Evolutionary conservation across 2,113 vertebrate genomes (phyloP), one percentile per base, ranked within the genome.

Genomic region (Diadophis punctatus): DNA sequence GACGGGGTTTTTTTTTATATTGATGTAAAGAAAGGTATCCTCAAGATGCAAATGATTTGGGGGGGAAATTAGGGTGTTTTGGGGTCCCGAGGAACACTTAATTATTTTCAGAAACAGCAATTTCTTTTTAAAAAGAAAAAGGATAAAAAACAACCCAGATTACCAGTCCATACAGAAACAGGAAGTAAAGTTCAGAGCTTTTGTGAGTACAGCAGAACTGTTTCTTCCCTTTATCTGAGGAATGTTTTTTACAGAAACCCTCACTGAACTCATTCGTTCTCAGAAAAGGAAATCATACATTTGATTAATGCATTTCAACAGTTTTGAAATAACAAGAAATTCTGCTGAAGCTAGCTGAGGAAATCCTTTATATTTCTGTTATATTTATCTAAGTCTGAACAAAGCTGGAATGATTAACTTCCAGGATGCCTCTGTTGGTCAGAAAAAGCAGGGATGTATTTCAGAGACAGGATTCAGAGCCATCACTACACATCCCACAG

Each of bases 251-350:
- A 95, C 55, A 94, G 93, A 90, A 92, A 94, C 91, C 93, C 90
- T 93, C 16, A 46, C 94, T 93, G 92, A 92, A 92, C 85, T 94
- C 94, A 93, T 89, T 51, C 87, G 34, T 95, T 96, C 93, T 92
- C 93, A 94, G 90, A 90, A 93, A 92, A 96, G 94, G 94, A 91
- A 91, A 96, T 95, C 92, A 94, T 46, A 89, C 88, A 25, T 91
- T 94, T 51, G 23, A 63, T 39, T 88, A 88, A 87, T 87, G n/a
- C n/a, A 68, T 56, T 80, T 80, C 34, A 80, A 80, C 68, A 23
- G 34, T 86, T 86, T 48, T 91, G 53, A 91, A 86, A 25, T 4
- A 60, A 53, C 49, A 80, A 86, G 43, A 63, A 86, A 34, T 51
- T 63, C 43, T 48, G 51, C 1, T 25, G 52, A 88, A 43, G 52